Evolutionary conservation across 2,888 invertebrate species (phyloP).

Genomic region (Callimorpha dominula): DNA sequence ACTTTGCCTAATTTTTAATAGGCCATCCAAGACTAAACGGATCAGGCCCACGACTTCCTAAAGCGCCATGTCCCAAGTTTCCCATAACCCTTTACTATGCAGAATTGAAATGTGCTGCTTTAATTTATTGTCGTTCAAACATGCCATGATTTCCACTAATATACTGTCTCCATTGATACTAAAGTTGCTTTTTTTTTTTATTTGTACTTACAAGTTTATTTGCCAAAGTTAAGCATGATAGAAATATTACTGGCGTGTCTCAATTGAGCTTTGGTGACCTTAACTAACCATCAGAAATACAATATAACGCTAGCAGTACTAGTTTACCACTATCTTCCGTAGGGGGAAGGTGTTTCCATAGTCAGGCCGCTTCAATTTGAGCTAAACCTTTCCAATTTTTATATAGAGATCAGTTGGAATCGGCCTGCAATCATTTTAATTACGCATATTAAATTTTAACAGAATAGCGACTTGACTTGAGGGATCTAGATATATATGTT

Average conservation of each 20-base stretch:
- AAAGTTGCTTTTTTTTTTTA: neutral
- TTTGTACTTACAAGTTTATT: neutral
- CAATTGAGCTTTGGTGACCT: neutral
- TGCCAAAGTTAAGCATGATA: neutral
- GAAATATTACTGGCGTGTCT: neutral
- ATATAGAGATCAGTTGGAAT: too few relatives aligned
- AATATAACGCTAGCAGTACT: neutral
- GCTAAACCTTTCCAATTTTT: too few relatives aligned
- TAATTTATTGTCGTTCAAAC: neutral
- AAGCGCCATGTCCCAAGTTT: neutral
- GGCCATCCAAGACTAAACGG: neutral
- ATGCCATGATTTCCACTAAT: neutral
- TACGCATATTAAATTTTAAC: neutral
- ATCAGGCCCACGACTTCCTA: neutral
- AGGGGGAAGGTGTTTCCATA: too few relatives aligned
- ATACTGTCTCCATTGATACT: too few relatives aligned
- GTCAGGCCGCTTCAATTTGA: too few relatives aligned
- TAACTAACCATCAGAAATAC: neutral
- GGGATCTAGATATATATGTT: neutral
- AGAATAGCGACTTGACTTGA: neutral
- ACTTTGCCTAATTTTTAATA: neutral
- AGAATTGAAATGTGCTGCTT: too few relatives aligned
- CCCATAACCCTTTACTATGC: too few relatives aligned
- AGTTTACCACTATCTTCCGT: neutral
- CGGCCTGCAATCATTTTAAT: too few relatives aligned